Evolutionary conservation across 2,888 invertebrate genomes (phyloP).

Genomic region (Cheiracanthium punctorium): DNA sequence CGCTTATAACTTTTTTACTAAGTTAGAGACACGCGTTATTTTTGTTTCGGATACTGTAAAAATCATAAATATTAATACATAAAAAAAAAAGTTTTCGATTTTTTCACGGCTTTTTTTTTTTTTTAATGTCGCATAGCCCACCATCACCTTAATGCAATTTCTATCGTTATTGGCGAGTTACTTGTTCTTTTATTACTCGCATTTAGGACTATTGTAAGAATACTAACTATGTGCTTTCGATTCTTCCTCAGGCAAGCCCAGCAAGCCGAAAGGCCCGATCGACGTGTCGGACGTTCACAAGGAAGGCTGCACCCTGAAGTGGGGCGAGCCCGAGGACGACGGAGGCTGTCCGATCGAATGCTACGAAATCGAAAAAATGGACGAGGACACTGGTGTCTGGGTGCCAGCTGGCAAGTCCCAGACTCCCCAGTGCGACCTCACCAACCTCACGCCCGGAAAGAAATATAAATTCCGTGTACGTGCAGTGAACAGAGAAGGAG

Average conservation of each 20-base stretch:
- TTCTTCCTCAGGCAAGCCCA: slow-evolving; percentile 70
- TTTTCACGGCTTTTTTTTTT: no score
- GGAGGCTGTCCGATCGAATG: slow-evolving; percentile 74
- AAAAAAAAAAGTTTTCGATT: no score
- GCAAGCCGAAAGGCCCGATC: slow-evolving; percentile 74
- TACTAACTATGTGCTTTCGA: no score
- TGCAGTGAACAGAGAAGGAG: slow-evolving; percentile 79
- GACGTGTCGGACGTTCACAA: slow-evolving; percentile 76
- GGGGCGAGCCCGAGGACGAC: slow-evolving; percentile 75
- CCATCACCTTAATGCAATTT: no score
- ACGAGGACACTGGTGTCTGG: slow-evolving; percentile 76
- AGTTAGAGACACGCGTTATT: no score
- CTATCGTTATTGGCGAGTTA: no score
- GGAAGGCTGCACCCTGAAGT: slow-evolving; percentile 76
- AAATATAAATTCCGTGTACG: slow-evolving; percentile 79
- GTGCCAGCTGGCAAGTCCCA: slow-evolving; percentile 76
- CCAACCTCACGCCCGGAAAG: slow-evolving; percentile 77
- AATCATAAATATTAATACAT: no score
- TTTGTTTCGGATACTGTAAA: no score
- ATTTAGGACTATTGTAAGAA: no score
- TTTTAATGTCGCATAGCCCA: no score
- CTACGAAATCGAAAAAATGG: slow-evolving; percentile 77
- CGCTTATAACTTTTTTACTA: no score
- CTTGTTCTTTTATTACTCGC: no score
- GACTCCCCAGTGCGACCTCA: slow-evolving; percentile 74